These are phyloP conservation scores for Drosophila melanogaster DNA, from an alignment of 1,140 invertebrate species.

Conservation along the genomic window Release_6_plus_ISO1_MT NT_033777.3:13675501-13676000, in stretches of 20 bases:
- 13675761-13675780: not conserved
- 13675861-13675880: not conserved
- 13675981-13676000: constrained; percentile 94
- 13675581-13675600: constrained; percentile 85
- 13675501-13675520: constrained; percentile 84
- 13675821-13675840: constrained; percentile 89
- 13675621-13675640: constrained; percentile 88
- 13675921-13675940: constrained; percentile 66
- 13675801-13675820: constrained; percentile 92
- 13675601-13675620: constrained; percentile 87
- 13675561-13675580: constrained; percentile 90
- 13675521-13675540: constrained; percentile 87
- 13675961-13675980: constrained; percentile 86
- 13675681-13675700: constrained; percentile 92
- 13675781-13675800: constrained; percentile 85
- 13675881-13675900: constrained; percentile 31
- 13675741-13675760: constrained; percentile 31
- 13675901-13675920: constrained; percentile 61
- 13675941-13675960: constrained; percentile 77
- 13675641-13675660: constrained; percentile 89
- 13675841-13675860: constrained; percentile 87
- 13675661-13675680: constrained; percentile 87
- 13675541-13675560: constrained; percentile 91
- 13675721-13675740: constrained; percentile 91
- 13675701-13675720: constrained; percentile 93